phyloP scores from a whole-genome alignment of 2,113 vertebrate genomes.

The Menura novaehollandiae region DNA sequence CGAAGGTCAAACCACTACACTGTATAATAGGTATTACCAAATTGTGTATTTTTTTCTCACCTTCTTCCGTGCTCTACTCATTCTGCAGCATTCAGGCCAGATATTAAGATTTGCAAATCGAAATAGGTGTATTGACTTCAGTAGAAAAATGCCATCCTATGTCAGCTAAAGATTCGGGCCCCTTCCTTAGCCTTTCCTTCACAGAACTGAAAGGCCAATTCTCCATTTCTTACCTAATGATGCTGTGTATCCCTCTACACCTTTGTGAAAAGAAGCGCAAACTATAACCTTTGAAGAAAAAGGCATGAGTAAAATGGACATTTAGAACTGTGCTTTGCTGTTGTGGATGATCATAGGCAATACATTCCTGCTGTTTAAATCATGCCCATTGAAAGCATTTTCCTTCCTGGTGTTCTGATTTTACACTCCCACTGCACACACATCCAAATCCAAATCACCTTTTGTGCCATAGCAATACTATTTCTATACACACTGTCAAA shows the following conservation, averaged over 20 bases:
- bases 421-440: neutral
- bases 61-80: neutral
- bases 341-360: neutral
- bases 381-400: neutral
- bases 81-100: neutral
- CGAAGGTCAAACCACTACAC: too few relatives aligned
- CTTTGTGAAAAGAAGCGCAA: neutral
- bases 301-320: neutral
- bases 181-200: neutral
- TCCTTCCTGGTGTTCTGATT: neutral
- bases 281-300: neutral
- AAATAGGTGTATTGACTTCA: neutral
- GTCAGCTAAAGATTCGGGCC: neutral
- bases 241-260: neutral
- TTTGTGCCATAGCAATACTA: neutral
- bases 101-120: neutral
- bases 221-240: neutral
- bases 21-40: neutral
- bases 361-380: neutral
- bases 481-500: neutral
- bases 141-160: neutral
- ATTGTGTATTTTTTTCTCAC: neutral
- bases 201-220: neutral
- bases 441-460: neutral
- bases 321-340: neutral